Percentiles rank a stretch among this genome's conserved stretches.
phyloP scores from a whole-genome alignment of 2,113 vertebrate species.

The Scortum barcoo region DNA sequence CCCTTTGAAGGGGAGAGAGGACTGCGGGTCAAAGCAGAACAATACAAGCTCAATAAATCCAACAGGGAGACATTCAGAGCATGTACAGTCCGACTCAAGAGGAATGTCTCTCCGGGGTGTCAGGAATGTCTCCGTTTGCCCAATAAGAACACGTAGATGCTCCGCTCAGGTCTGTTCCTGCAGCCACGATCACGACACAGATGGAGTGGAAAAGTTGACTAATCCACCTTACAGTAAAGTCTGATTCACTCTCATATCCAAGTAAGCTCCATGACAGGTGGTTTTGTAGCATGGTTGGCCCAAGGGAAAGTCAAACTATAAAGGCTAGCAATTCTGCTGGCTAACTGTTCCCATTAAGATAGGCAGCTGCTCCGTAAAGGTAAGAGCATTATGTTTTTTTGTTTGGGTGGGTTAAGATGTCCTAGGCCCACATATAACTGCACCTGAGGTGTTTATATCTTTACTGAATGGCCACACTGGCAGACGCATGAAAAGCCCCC shows the following conservation, averaged over 20 bases:
- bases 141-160: neutral
- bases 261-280: neutral
- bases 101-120: constrained; percentile 32
- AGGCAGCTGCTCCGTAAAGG: neutral
- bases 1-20: constrained; percentile 16
- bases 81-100: constrained; percentile 1
- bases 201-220: neutral
- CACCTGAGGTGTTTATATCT: neutral
- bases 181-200: neutral
- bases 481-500: neutral
- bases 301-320: neutral
- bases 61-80: constrained; percentile 13
- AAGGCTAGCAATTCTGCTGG: neutral
- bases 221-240: neutral
- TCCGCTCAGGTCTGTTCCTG: neutral
- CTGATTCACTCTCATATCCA: neutral
- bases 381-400: neutral
- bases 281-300: neutral
- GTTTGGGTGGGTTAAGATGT: neutral
- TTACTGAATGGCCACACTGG: neutral
- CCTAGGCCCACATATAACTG: no score
- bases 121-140: constrained; percentile 19
- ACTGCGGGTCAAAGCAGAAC: constrained; percentile 18
- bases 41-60: neutral
- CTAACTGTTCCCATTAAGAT: neutral